These are phyloP conservation scores for Sebastes flavidus DNA, from an alignment of 2,797 vertebrate genomes.

Conservation along the genomic window DNA sequence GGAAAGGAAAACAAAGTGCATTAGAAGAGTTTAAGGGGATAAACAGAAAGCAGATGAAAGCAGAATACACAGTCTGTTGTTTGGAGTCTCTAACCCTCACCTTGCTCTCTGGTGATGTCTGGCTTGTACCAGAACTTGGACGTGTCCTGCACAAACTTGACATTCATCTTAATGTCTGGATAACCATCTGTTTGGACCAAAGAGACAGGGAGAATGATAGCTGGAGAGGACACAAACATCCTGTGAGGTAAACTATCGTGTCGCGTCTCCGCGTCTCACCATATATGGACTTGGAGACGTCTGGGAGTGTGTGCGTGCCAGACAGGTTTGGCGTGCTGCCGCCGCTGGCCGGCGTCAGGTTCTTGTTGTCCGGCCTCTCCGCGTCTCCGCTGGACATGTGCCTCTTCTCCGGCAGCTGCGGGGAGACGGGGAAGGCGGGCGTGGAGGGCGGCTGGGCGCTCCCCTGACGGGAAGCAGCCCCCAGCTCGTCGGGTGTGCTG, in stretches of 20 bases:
- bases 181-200: conserved; percentile 84
- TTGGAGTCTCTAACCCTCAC: conserved; percentile 68
- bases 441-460: conserved; percentile 85
- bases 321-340: conserved; percentile 80
- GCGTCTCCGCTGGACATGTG: conserved; percentile 89
- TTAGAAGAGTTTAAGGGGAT: background rate
- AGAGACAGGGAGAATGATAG: background rate
- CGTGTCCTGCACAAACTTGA: conserved; percentile 99
- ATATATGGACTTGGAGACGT: conserved; percentile 93
- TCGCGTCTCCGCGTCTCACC: conserved; percentile 74
- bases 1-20: background rate
- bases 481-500: conserved; percentile 85
- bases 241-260: background rate
- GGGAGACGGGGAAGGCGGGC: conserved; percentile 88
- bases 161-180: conserved; percentile 93
- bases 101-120: conserved; percentile 97
- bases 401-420: conserved; percentile 90
- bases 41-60: background rate
- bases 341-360: conserved; percentile 79
- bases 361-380: conserved; percentile 88
- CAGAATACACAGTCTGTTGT: background rate
- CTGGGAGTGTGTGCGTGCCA: conserved; percentile 86
- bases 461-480: conserved; percentile 86
- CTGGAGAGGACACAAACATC: background rate
- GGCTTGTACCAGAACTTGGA: conserved; percentile 99